Evolutionary conservation across 1,140 invertebrate genomes (phyloP), one percentile per base, ranked within the genome.

Genomic region (Solenopsis invicta): DNA sequence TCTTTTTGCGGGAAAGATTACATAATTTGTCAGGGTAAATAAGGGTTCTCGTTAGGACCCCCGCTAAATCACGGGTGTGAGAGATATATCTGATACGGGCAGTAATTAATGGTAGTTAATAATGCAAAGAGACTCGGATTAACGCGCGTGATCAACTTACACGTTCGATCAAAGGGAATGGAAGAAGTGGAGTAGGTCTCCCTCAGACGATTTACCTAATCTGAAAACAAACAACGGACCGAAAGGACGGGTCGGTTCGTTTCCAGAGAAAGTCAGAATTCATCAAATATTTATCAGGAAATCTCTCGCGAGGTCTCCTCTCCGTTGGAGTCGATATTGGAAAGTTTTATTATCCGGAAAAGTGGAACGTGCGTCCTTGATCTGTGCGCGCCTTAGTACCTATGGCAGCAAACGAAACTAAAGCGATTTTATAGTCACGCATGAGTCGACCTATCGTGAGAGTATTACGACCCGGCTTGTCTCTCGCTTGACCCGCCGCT

Each of bases 371-470:
- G n/a, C 21, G 62, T 45, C 87, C 87, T 89, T 89, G 88, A 87
- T 76, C 85, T 66, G 59, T 50, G 66, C 12, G 37, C 66, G 41
- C 41, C 48, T 48, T 37, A 56, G 29, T 86, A 54, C 10, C 48
- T 75, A 18, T 10, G 18, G 2, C 54, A 29, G 24, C 34, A 45
- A 92, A 93, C 50, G 90, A 93, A 92, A 92, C 89, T 90, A 89
- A 93, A 92, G 92, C 91, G 87, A 93, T 93, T 90, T 92, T 91
- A 90, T 78, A 89, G 92, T 92, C 89, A 91, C 88, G 91, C 92
- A 89, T 85, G 88, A 85, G 80, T 91, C 89, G 90, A 67, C 72
- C 66, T 86, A 87, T 69, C 86, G 91, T 87, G 90, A 93, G 92
- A 87, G 85, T 72, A 77, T 84, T 52, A 21, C 18, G 71, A 54